Base-by-base conservation (phyloP, 2,797 vertebrate genomes). In the Phalloptychus januarius region DNA sequence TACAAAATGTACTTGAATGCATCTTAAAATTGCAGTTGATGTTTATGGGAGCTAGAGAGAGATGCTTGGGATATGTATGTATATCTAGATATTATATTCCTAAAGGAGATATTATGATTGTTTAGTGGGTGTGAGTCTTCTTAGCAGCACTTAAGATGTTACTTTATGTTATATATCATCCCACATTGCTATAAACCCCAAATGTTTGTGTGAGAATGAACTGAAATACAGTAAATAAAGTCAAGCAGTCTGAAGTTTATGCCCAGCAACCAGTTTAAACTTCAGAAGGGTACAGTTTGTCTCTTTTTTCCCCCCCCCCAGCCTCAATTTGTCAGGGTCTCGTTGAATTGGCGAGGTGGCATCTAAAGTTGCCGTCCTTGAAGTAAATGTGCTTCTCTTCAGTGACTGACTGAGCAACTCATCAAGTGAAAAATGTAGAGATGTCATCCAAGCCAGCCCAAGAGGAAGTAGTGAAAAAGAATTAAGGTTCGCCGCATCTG, bases 381-480 rank as follows among this genome's bases (percentile, higher is more conserved):
- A 87, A 89, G 87, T 81, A 83, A 89, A 88, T 85, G 83, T 85
- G 88, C 86, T 83, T 85, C 86, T 89, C 79, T 86, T 88, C 79
- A 76, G 71, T 78, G 80, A 87, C 78, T 74, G 91, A 85, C 91
- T 87, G 82, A 89, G 85, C 83, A 74, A 85, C 86, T 86, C 88
- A 88, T 87, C 85, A 87, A 88, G 80, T 86, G 86, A 91, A 88
- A 93, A 90, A 92, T 93, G 90, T 86, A 31, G 87, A 79, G 89
- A 91, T 93, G 88, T 94, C 91, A 86, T 77, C 86, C 80, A 71
- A 82, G 87, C 82, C 90, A 84, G 85, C 90, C 88, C 87, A 86
- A 86, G 89, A 93, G 89, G 86, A 93, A 92, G 88, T 90, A 89
- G 88, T 90, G 89, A 90, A 88, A 87, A 91, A 92, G 89, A 94